These are phyloP conservation scores for Cisticola juncidis DNA, from an alignment of 2,113 vertebrate genomes.

Conservation along the genomic window DNA sequence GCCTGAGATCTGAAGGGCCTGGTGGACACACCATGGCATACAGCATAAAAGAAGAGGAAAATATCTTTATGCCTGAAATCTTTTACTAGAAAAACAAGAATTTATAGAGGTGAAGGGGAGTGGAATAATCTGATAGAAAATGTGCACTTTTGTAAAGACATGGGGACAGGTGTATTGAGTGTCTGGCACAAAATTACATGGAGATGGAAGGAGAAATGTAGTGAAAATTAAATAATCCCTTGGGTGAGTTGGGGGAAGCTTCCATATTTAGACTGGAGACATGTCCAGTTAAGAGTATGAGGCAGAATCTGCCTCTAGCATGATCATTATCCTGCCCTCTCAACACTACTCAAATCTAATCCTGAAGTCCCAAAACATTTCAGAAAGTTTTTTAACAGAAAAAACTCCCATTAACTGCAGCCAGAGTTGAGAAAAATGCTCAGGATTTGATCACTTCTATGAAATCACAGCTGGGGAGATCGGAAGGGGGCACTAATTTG, in stretches of 20 bases:
- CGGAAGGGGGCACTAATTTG: not conserved
- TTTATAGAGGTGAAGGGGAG: not conserved
- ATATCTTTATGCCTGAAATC: conserved; percentile 16
- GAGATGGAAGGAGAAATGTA: not conserved
- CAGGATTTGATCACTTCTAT: not conserved
- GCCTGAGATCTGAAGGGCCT: conserved; percentile 45
- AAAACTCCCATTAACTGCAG: not conserved
- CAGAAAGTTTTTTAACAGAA: not conserved
- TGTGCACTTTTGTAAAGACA: not conserved
- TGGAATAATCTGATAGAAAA: not conserved
- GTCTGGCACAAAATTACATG: not conserved
- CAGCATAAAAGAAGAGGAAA: not conserved
- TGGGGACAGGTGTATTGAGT: not conserved
- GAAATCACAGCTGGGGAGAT: not conserved
- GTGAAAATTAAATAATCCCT: not conserved
- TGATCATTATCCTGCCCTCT: not conserved
- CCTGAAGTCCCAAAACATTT: not conserved
- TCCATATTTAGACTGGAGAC: not conserved
- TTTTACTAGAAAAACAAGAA: conserved; percentile 38
- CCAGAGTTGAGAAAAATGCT: not conserved
- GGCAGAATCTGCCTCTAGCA: not conserved
- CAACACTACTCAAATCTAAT: not conserved
- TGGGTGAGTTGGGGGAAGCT: not conserved
- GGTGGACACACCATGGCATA: not conserved
- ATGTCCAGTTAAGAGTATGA: not conserved